Percentiles rank a stretch among this genome's conserved stretches.
Evolutionary conservation across 2,797 vertebrate species (phyloP).

Genomic region (Chelon auratus): DNA sequence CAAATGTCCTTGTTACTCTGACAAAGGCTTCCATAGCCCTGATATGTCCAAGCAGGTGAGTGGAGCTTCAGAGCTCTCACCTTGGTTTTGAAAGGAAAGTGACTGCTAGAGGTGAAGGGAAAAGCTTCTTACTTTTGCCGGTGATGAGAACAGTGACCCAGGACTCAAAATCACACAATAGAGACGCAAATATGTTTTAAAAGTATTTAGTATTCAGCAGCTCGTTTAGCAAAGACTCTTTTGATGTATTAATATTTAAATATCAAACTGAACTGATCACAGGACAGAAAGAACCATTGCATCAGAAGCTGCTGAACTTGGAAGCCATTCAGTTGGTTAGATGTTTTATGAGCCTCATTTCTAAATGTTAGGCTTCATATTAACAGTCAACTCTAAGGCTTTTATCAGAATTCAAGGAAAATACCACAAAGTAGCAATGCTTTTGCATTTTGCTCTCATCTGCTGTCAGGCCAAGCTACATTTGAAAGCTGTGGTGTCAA

Average conservation of each 20-base stretch:
- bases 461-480: background rate
- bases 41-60: conserved; percentile 11
- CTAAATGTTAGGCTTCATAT: too few relatives aligned
- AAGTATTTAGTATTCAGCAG: background rate
- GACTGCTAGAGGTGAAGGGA: background rate
- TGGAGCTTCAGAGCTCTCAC: conserved; percentile 5
- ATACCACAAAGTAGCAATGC: background rate
- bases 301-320: too few relatives aligned
- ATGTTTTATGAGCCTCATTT: background rate
- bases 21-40: conserved; percentile 30
- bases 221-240: background rate
- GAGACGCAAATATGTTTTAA: background rate
- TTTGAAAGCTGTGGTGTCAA: background rate
- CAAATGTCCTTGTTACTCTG: conserved; percentile 31
- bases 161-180: background rate
- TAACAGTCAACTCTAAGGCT: too few relatives aligned
- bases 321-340: too few relatives aligned
- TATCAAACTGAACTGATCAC: background rate
- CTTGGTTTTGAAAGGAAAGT: background rate
- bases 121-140: background rate
- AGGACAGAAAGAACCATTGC: background rate
- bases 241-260: background rate
- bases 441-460: background rate
- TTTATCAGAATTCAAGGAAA: background rate
- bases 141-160: background rate